These are phyloP conservation scores for Silvanus unidentatus DNA, from an alignment of 2,888 invertebrate genomes.

Conservation along the genomic window DNA sequence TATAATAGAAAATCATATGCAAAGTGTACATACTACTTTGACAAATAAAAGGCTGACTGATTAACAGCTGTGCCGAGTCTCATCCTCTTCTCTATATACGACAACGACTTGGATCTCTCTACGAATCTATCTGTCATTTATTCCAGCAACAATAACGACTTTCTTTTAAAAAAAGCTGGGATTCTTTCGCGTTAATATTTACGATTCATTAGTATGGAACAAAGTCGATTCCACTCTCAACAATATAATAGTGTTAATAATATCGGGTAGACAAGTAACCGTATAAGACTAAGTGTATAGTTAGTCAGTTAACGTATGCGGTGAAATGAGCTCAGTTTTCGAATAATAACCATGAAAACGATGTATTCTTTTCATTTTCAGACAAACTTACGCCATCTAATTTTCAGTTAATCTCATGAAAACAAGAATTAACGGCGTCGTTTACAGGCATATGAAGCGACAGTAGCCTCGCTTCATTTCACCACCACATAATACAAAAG, in stretches of 20 bases:
- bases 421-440: slow-evolving; percentile 49
- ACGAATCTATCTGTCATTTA: too few relatives aligned
- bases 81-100: too few relatives aligned
- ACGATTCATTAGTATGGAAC: slow-evolving; percentile 39
- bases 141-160: too few relatives aligned
- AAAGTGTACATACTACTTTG: too few relatives aligned
- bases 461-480: slow-evolving; percentile 26
- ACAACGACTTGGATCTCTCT: too few relatives aligned
- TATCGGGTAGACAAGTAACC: slow-evolving; percentile 15
- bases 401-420: slow-evolving; percentile 48
- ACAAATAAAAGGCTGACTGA: too few relatives aligned
- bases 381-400: slow-evolving; percentile 48
- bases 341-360: slow-evolving; percentile 42
- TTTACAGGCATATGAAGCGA: slow-evolving; percentile 47
- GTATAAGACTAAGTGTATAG: slow-evolving; percentile 19
- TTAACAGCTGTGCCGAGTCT: too few relatives aligned
- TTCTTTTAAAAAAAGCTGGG: too few relatives aligned
- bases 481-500: slow-evolving; percentile 14
- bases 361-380: slow-evolving; percentile 45
- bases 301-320: slow-evolving; percentile 21
- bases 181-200: slow-evolving; percentile 40
- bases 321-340: slow-evolving; percentile 40
- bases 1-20: too few relatives aligned
- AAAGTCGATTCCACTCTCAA: slow-evolving; percentile 23
- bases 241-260: slow-evolving; percentile 30